phyloP scores from a whole-genome alignment of 2,888 invertebrate genomes.

The Torymus tubicola region DNA sequence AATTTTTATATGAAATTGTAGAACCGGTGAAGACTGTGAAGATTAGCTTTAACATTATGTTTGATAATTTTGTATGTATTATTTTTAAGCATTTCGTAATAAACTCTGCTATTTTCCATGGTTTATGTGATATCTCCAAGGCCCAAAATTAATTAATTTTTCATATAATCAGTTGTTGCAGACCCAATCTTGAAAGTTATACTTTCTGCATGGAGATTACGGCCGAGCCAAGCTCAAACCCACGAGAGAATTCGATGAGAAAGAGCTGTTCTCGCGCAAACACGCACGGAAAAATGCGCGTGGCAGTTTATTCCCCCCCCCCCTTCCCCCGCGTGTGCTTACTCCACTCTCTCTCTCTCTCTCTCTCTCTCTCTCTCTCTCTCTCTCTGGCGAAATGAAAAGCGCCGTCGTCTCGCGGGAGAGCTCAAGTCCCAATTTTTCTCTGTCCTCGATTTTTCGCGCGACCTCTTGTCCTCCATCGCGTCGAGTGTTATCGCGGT shows the following conservation, averaged over 20 bases:
- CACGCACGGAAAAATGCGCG: not conserved
- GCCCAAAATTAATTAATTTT: too few relatives aligned
- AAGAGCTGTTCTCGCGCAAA: not conserved
- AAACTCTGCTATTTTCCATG: too few relatives aligned
- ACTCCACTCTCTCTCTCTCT: not conserved
- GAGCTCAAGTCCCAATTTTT: not conserved
- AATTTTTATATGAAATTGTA: too few relatives aligned
- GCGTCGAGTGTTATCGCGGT: not conserved
- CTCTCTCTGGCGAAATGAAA: constrained; percentile 23
- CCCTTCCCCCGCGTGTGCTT: not conserved
- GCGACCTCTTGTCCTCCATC: not conserved
- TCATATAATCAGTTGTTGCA: too few relatives aligned
- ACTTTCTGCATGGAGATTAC: too few relatives aligned
- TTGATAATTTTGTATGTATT: too few relatives aligned
- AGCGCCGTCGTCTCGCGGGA: constrained; percentile 3
- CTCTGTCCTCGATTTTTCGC: not conserved
- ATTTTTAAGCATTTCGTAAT: too few relatives aligned
- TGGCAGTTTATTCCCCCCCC: not conserved
- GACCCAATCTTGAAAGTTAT: too few relatives aligned
- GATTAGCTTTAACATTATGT: too few relatives aligned
- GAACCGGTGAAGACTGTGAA: too few relatives aligned
- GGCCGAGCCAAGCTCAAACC: too few relatives aligned
- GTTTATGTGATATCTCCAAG: too few relatives aligned
- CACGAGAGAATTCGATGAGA: not conserved
- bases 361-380: not conserved